phyloP scores from a whole-genome alignment of 2,888 invertebrate species.

The Lordiphosa fenestrarum region DNA sequence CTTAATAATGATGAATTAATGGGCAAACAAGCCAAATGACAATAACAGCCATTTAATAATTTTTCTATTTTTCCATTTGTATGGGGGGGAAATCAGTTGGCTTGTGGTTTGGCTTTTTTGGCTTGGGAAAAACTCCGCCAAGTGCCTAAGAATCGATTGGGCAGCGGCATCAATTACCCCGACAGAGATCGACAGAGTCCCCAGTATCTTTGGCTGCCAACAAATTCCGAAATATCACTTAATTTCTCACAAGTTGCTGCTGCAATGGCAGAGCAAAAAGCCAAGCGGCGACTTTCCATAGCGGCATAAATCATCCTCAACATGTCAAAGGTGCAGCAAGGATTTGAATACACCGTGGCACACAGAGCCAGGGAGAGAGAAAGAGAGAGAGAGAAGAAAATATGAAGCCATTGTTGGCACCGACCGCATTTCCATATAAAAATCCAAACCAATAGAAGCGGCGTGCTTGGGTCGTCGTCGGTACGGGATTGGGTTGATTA shows the following conservation, averaged over 20 bases:
- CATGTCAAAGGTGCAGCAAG: slow-evolving; percentile 73
- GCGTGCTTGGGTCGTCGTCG: background rate
- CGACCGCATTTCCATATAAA: slow-evolving; percentile 66
- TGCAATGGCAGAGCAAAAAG: slow-evolving; percentile 29
- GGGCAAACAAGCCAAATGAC: slow-evolving; percentile 67
- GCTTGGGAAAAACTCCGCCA: slow-evolving; percentile 40
- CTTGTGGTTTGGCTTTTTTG: slow-evolving; percentile 8
- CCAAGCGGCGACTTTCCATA: slow-evolving; percentile 54
- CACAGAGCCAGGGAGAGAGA: slow-evolving; percentile 36
- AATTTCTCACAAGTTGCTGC: slow-evolving; percentile 65
- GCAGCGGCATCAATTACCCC: slow-evolving; percentile 67
- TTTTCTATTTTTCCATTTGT: slow-evolving; percentile 49
- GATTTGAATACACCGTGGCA: slow-evolving; percentile 63
- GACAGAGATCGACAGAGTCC: slow-evolving; percentile 15
- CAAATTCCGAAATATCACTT: slow-evolving; percentile 74
- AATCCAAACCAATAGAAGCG: slow-evolving; percentile 51
- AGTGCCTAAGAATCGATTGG: slow-evolving; percentile 49
- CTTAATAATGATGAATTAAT: slow-evolving; percentile 79
- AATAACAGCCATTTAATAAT: slow-evolving; percentile 62
- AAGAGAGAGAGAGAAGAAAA: slow-evolving; percentile 54
- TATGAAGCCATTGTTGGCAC: slow-evolving; percentile 71
- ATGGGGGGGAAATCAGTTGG: slow-evolving; percentile 37
- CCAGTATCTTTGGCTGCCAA: slow-evolving; percentile 54
- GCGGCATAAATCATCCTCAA: slow-evolving; percentile 69
- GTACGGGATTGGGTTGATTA: slow-evolving; percentile 45